A percentile compares a stretch with the other conserved stretches of the same genome.
Evolutionary conservation across 1,140 invertebrate genomes (phyloP).

Genomic region (Apolygus lucorum): DNA sequence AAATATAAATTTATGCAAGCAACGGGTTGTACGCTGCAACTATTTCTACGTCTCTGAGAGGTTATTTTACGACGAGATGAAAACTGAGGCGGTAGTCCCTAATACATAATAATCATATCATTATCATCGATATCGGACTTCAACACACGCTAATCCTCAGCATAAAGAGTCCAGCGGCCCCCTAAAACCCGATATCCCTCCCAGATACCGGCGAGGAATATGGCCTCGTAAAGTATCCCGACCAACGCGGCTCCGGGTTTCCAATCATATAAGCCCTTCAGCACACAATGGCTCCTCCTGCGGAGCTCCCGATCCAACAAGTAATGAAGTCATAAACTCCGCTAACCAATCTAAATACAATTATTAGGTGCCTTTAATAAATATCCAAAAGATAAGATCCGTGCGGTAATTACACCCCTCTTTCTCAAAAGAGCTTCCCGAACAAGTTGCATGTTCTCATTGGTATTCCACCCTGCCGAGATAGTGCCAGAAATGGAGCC

Average conservation of each 20-base stretch:
- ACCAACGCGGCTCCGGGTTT: neutral
- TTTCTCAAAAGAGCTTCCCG: neutral
- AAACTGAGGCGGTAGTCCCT: too few relatives aligned
- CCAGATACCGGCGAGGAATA: neutral
- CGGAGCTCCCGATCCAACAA: neutral
- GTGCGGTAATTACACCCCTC: neutral
- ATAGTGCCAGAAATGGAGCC: conserved; percentile 8
- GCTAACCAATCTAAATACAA: conserved; percentile 9
- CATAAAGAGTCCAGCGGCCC: neutral
- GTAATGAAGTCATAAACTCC: conserved; percentile 8
- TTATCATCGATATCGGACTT: neutral
- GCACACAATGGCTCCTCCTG: neutral
- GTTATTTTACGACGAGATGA: too few relatives aligned
- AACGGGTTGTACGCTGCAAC: too few relatives aligned
- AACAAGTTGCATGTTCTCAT: conserved; percentile 10
- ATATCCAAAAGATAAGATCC: conserved; percentile 2
- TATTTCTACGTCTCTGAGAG: too few relatives aligned
- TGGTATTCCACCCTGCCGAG: conserved; percentile 5
- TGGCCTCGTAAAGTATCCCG: neutral
- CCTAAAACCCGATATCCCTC: neutral
- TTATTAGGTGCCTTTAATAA: conserved; percentile 7
- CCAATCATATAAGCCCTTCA: neutral
- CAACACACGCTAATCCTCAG: neutral
- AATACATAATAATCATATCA: too few relatives aligned
- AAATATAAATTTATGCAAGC: too few relatives aligned